A percentile compares a stretch with the other conserved stretches of the same genome.
Conservation (phyloP, 2,797 vertebrate species). For the Denticeps clupeoides region DNA sequence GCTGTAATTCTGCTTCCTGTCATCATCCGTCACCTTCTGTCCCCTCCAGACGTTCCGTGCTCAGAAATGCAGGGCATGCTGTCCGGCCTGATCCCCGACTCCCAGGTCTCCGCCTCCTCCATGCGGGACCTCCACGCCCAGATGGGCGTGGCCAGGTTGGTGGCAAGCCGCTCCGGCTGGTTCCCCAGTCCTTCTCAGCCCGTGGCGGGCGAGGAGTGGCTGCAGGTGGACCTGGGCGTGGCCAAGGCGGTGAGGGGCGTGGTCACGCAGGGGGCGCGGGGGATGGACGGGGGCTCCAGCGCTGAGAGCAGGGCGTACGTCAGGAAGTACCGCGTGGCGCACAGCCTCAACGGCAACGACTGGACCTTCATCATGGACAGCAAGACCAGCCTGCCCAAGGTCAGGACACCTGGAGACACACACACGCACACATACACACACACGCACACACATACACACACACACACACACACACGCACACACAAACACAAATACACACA, state of each 20-base stretch:
- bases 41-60: slow-evolving; percentile 75
- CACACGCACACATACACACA: slow-evolving; percentile 2
- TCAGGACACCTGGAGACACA: slow-evolving; percentile 36
- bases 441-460: not conserved
- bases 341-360: slow-evolving; percentile 85
- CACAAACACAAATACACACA: slow-evolving; percentile 2
- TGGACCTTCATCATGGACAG: slow-evolving; percentile 82
- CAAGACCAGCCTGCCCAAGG: slow-evolving; percentile 83
- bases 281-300: slow-evolving; percentile 77
- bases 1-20: slow-evolving; percentile 24
- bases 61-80: slow-evolving; percentile 92
- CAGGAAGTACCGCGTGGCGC: slow-evolving; percentile 86
- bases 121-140: slow-evolving; percentile 87
- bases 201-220: slow-evolving; percentile 86
- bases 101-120: slow-evolving; percentile 89
- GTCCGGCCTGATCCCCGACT: slow-evolving; percentile 82
- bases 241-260: slow-evolving; percentile 79
- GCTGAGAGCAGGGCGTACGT: slow-evolving; percentile 87
- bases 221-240: slow-evolving; percentile 82
- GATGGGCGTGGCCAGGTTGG: slow-evolving; percentile 79
- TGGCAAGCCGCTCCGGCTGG: slow-evolving; percentile 93
- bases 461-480: not conserved
- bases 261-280: slow-evolving; percentile 90
- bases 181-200: slow-evolving; percentile 79
- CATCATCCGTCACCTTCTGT: slow-evolving; percentile 13